A percentile compares a stretch with the other conserved stretches of the same genome.
Evolutionary conservation across 2,113 vertebrate genomes (phyloP).

Genomic region (Muntiacus reevesi): DNA sequence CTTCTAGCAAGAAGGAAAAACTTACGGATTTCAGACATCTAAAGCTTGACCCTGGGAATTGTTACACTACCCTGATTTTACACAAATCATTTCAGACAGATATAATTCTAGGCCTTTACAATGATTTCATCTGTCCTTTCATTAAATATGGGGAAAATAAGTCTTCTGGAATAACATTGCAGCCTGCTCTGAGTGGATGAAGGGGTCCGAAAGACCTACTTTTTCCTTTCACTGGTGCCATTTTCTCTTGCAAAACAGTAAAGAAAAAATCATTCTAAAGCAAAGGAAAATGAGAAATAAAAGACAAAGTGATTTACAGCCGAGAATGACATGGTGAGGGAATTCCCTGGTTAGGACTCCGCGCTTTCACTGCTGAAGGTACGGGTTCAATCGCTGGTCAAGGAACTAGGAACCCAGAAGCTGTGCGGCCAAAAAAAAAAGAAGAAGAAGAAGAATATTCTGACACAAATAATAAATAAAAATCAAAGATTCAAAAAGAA

Average conservation of each 20-base stretch:
- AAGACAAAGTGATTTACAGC: background rate
- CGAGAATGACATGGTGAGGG: background rate
- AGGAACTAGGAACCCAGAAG: background rate
- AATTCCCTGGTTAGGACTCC: background rate
- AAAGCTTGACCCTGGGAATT: background rate
- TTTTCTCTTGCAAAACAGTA: background rate
- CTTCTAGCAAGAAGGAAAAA: background rate
- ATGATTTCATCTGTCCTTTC: background rate
- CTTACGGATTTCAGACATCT: background rate
- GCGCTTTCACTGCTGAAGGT: background rate
- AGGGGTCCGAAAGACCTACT: background rate
- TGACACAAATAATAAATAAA: background rate
- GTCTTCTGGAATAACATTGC: background rate
- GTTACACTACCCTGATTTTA: background rate
- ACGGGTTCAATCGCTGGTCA: background rate
- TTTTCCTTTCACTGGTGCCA: background rate
- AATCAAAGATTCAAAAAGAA: background rate
- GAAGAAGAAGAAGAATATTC: background rate
- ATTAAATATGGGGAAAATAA: background rate
- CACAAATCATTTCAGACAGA: background rate
- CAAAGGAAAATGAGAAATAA: background rate
- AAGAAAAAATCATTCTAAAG: background rate
- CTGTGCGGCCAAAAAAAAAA: background rate
- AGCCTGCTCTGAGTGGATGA: background rate
- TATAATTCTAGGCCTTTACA: background rate